These are phyloP conservation scores for Chesias legatella DNA, from an alignment of 2,888 invertebrate genomes.

Conservation along the genomic window DNA sequence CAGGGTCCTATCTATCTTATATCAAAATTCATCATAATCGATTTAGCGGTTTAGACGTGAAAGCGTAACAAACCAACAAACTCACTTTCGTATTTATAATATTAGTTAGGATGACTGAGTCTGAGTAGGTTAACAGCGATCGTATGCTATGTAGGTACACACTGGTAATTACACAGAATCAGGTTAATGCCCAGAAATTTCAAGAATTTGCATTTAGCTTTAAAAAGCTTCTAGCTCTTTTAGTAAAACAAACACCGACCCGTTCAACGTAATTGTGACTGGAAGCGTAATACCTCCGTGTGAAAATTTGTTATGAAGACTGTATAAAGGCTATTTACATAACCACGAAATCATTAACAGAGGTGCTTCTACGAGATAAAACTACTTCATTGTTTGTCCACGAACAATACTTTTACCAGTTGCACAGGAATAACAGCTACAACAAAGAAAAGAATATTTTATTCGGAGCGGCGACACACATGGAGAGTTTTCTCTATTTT, in stretches of 20 bases:
- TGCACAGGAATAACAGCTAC: conserved; percentile 57
- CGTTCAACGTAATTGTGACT: conserved; percentile 14
- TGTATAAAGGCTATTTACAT: conserved; percentile 32
- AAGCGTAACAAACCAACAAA: too few relatives aligned
- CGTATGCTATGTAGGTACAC: too few relatives aligned
- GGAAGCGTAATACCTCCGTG: conserved; percentile 18
- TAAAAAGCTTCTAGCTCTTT: conserved; percentile 2
- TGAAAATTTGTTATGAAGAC: conserved; percentile 17
- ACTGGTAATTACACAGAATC: too few relatives aligned
- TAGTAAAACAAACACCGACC: conserved; percentile 16
- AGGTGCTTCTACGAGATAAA: conserved; percentile 40
- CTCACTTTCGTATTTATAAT: too few relatives aligned
- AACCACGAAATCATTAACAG: conserved; percentile 36
- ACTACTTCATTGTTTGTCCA: conserved; percentile 54
- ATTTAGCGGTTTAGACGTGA: too few relatives aligned
- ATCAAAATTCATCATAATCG: too few relatives aligned
- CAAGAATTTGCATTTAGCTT: conserved; percentile 1
- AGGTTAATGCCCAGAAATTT: background rate
- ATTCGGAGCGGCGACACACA: conserved; percentile 69
- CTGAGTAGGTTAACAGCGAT: too few relatives aligned
- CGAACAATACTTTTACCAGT: conserved; percentile 64
- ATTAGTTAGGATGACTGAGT: too few relatives aligned
- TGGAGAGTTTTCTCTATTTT: conserved; percentile 71
- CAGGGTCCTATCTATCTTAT: too few relatives aligned
- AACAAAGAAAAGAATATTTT: conserved; percentile 72